A percentile compares a stretch with the other conserved stretches of the same genome.
phyloP scores from a whole-genome alignment of 2,113 vertebrate genomes.

The Brienomyrus brachyistius region DNA sequence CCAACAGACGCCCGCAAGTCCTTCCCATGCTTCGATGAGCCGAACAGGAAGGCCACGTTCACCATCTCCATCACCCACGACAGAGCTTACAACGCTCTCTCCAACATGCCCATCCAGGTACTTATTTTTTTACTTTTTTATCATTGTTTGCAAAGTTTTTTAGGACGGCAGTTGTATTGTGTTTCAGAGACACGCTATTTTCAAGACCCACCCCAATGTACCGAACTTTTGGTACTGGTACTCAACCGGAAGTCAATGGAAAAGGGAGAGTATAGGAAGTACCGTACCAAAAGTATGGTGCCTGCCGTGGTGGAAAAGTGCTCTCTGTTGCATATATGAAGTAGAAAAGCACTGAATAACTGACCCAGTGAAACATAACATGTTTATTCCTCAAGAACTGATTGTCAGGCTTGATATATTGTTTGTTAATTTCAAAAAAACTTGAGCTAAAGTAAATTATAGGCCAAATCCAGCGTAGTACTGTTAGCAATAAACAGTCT shows the following conservation, averaged over 20 bases:
- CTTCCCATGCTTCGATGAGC: constrained; percentile 95
- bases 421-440: not conserved
- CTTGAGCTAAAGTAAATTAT: not conserved
- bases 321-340: not conserved
- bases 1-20: constrained; percentile 94
- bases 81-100: constrained; percentile 59
- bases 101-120: constrained; percentile 89
- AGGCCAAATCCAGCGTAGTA: not conserved
- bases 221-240: not conserved
- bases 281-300: not conserved
- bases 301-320: not conserved
- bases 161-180: not conserved
- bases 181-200: not conserved
- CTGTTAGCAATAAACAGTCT: not conserved
- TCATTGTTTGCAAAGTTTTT: not conserved
- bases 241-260: not conserved
- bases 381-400: not conserved
- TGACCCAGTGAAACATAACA: not conserved
- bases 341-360: not conserved
- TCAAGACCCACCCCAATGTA: not conserved
- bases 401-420: not conserved
- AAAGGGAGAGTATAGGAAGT: not conserved
- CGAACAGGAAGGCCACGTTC: constrained; percentile 93
- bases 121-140: not conserved
- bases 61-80: constrained; percentile 75